phyloP scores from a whole-genome alignment of 2,113 vertebrate genomes.

The Ceratotherium simum region DNA sequence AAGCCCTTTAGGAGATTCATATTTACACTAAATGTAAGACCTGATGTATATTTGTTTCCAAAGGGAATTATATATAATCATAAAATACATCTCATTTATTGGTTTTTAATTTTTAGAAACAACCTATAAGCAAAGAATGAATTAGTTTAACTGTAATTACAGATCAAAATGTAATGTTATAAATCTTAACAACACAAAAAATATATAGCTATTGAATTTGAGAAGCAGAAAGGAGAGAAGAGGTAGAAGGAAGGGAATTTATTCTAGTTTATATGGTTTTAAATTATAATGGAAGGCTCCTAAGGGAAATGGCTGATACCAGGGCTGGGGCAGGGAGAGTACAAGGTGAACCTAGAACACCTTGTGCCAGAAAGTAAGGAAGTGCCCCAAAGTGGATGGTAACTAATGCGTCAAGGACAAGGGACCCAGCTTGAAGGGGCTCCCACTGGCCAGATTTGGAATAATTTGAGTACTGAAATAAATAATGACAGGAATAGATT shows the following conservation, averaged over 20 bases:
- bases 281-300: background rate
- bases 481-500: background rate
- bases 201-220: background rate
- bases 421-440: too few relatives aligned
- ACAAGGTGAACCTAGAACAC: background rate
- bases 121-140: background rate
- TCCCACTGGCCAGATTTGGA: background rate
- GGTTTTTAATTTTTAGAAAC: slow-evolving; percentile 9
- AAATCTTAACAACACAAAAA: slow-evolving; percentile 19
- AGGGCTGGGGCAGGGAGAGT: background rate
- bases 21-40: background rate
- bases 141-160: background rate
- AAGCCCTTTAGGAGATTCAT: background rate
- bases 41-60: background rate
- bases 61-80: background rate
- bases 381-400: background rate
- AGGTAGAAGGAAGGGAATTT: background rate
- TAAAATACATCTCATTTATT: slow-evolving; percentile 8
- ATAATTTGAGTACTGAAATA: background rate
- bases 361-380: background rate
- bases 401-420: background rate
- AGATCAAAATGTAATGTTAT: background rate
- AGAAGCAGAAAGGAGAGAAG: background rate
- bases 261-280: background rate
- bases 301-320: background rate